Percentiles rank a stretch among this genome's conserved stretches.
These are phyloP conservation scores for Nemotelus nigrinus DNA, from an alignment of 2,888 invertebrate genomes.

Conservation along the genomic window DNA sequence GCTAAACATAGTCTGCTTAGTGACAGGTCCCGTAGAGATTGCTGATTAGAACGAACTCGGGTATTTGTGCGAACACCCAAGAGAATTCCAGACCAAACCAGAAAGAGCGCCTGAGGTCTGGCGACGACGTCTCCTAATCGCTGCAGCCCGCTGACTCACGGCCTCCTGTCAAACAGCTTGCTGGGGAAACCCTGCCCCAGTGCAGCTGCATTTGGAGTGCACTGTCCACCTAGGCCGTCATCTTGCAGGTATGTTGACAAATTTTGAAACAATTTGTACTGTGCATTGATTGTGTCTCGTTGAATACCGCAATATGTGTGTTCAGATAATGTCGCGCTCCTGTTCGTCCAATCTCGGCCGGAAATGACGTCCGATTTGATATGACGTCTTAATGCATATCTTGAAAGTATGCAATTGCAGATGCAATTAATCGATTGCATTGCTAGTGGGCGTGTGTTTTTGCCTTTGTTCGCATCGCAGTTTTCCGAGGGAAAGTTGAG, in stretches of 20 bases:
- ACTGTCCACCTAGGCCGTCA: conserved; percentile 6
- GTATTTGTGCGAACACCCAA: too few species aligned
- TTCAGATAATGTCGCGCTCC: too few species aligned
- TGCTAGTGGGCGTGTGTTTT: conserved; percentile 21
- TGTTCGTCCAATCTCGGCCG: conserved; percentile 22
- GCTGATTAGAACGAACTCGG: too few species aligned
- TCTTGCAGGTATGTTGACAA: conserved; percentile 12
- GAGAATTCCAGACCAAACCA: neutral
- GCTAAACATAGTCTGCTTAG: too few species aligned
- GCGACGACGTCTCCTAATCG: neutral
- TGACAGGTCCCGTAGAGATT: too few species aligned
- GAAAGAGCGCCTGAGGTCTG: neutral
- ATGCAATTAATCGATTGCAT: neutral
- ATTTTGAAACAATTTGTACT: neutral
- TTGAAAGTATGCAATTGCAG: neutral
- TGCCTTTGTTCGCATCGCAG: neutral
- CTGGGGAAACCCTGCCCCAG: conserved; percentile 18
- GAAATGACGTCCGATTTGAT: conserved; percentile 22
- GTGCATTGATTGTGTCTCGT: neutral
- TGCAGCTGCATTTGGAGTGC: conserved; percentile 14
- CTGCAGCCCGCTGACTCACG: conserved; percentile 28
- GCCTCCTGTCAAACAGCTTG: conserved; percentile 1
- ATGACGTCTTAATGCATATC: conserved; percentile 9
- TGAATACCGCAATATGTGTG: too few species aligned
- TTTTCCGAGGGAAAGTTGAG: neutral